Evolutionary conservation across 2,797 vertebrate species (phyloP).

Genomic region (Acrocephalus scirpaceus): DNA sequence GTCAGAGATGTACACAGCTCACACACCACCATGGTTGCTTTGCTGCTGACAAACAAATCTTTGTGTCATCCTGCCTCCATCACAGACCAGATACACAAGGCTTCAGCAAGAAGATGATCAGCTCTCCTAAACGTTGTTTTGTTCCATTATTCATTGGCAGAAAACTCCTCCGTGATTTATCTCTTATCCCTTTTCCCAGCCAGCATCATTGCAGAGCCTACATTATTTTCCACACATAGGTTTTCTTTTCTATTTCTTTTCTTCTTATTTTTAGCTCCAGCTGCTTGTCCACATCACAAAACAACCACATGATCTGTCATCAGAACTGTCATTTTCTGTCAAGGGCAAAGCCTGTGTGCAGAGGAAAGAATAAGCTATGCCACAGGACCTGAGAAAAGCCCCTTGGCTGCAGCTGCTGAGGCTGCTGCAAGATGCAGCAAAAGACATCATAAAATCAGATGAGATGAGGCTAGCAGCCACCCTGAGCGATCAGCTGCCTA

Average conservation of each 20-base stretch:
- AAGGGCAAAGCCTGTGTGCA: not conserved
- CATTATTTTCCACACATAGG: constrained; percentile 3
- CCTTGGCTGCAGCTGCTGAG: constrained; percentile 3
- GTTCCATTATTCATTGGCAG: not conserved
- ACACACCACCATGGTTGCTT: not conserved
- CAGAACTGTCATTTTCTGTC: constrained; percentile 50
- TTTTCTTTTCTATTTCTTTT: constrained; percentile 23
- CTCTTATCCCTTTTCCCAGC: not conserved
- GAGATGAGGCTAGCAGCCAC: not conserved
- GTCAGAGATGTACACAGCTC: not conserved
- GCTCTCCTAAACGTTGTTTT: not conserved
- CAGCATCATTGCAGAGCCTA: not conserved
- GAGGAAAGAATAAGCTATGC: constrained; percentile 8
- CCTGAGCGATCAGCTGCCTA: not conserved
- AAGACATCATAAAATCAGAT: constrained; percentile 1
- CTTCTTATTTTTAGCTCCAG: constrained; percentile 49
- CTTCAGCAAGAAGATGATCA: not conserved
- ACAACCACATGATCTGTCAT: constrained; percentile 32
- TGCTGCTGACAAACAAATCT: not conserved
- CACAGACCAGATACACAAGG: not conserved
- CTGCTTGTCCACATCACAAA: constrained; percentile 52
- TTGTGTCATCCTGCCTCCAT: not conserved
- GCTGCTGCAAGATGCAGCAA: constrained; percentile 22
- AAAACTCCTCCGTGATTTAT: constrained; percentile 10
- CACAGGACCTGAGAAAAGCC: constrained; percentile 49